Conservation (phyloP, 1,140 invertebrate species). For the Drosophila willistoni region DNA sequence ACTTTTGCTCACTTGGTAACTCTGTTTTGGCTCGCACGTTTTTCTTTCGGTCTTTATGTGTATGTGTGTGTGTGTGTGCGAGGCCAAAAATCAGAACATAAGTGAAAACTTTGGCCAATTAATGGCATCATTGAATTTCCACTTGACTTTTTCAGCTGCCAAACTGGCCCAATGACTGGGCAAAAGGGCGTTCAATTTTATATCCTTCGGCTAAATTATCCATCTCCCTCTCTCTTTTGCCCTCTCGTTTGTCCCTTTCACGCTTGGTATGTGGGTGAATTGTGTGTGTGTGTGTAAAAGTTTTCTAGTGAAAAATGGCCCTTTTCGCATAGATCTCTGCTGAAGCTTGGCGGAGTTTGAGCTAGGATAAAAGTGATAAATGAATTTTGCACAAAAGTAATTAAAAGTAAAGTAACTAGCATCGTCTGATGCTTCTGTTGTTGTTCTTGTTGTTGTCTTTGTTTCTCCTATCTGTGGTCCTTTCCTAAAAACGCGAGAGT, state of each 20-base stretch:
- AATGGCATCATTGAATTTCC: slow-evolving; percentile 83
- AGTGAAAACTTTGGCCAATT: slow-evolving; percentile 83
- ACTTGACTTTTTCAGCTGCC: slow-evolving; percentile 79
- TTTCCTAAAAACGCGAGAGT: slow-evolving; percentile 6
- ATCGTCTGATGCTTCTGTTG: slow-evolving; percentile 61
- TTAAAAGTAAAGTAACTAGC: slow-evolving; percentile 82
- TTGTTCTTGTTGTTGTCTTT: neutral
- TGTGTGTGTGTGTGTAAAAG: slow-evolving; percentile 50
- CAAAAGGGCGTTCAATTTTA: slow-evolving; percentile 80
- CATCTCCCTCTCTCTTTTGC: neutral
- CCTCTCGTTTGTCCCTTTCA: neutral
- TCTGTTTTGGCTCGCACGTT: neutral
- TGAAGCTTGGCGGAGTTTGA: slow-evolving; percentile 48
- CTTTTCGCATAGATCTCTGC: slow-evolving; percentile 70
- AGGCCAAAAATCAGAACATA: slow-evolving; percentile 76
- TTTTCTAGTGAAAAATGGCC: slow-evolving; percentile 77
- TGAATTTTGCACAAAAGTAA: slow-evolving; percentile 82
- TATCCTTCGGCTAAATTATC: slow-evolving; percentile 46
- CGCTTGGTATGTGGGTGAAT: too few species aligned
- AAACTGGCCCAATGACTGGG: slow-evolving; percentile 75
- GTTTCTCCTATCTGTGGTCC: slow-evolving; percentile 19
- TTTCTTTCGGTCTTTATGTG: neutral
- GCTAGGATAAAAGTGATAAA: slow-evolving; percentile 81
- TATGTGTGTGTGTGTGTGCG: slow-evolving; percentile 20
- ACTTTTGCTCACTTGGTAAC: neutral